Percentiles rank a stretch among this genome's conserved stretches.
These are phyloP conservation scores for Pelecanoides urinatrix DNA, from an alignment of 2,113 vertebrate species.

Conservation along the genomic window DNA sequence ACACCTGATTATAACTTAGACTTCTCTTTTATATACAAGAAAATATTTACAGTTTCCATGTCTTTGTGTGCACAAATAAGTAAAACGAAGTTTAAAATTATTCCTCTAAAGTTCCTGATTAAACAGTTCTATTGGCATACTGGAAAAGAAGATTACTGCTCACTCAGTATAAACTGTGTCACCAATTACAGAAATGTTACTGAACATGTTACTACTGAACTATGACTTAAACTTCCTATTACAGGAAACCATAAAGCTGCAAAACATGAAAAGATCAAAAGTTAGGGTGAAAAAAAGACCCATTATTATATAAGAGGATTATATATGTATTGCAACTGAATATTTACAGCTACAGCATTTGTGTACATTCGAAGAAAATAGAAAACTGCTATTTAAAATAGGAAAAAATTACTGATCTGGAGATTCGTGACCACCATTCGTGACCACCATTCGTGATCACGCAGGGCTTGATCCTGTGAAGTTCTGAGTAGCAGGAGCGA, in stretches of 20 bases:
- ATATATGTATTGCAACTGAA: not conserved
- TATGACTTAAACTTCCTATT: not conserved
- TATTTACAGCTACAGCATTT: not conserved
- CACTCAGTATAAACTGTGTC: not conserved
- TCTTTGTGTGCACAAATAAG: not conserved
- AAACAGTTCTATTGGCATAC: not conserved
- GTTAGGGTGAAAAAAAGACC: fast-evolving
- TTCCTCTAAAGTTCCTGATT: not conserved
- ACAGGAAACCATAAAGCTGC: not conserved
- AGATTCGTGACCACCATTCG: not conserved
- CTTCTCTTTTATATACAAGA: not conserved
- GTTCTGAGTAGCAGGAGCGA: not conserved
- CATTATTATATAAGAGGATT: not conserved
- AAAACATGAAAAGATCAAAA: not conserved
- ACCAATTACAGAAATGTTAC: not conserved
- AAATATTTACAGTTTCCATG: not conserved
- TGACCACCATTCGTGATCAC: not conserved
- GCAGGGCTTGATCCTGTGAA: not conserved
- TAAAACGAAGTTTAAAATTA: not conserved
- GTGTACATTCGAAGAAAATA: not conserved
- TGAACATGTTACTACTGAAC: not conserved
- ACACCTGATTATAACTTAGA: not conserved
- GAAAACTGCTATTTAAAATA: not conserved
- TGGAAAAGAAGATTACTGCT: not conserved
- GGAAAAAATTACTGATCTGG: not conserved